Evolutionary conservation across 2,888 invertebrate genomes (phyloP), one percentile per base, ranked within the genome.

Genomic region (Dicranocentrus wangi): DNA sequence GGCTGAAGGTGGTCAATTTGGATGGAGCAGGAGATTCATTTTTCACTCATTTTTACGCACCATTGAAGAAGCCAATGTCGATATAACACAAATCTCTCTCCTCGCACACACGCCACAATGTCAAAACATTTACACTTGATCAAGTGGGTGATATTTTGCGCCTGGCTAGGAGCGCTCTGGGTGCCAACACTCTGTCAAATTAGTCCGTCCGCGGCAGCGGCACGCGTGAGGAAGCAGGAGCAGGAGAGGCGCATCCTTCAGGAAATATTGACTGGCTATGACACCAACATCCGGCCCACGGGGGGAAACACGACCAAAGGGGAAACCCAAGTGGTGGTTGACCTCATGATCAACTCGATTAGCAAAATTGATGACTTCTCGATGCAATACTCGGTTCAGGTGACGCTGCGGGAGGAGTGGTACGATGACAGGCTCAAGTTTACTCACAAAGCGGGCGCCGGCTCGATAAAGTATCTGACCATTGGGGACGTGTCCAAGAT

Each of bases 351-450:
- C 87, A 93, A 97, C 89, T 97, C 96, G 91, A 96, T 98, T 92
- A 96, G 96, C 93, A 95, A 96, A 94, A 97, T 97, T 92, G 95
- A 97, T 91, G 97, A 97, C 93, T 96, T 96, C 91, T 95, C 95
- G 92, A 97, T 97, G 97, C 97, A 84, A 53, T 84, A 80, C 47
- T 69, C 23, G 3, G 68, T 77, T 0, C 83, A 84, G 32, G 17
- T 83, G 19, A 75, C 73, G 0, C 43, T 83, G 23, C 66, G 83
- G 25, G 60, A 77, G 51, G 77, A 82, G 32, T 84, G 83, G 83
- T 2, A 63, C 28, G 83, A 84, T 39, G 80, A 76, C 17, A 47
- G 82, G 15, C 55, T 84, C 1, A 19, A 47, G 3, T 84, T 28
- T 61, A 28, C 58, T n/a, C 78, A 66, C 73, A 63, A 61, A 32